phyloP scores from a whole-genome alignment of 2,113 vertebrate genomes.

The Gymnorhina tibicen region DNA sequence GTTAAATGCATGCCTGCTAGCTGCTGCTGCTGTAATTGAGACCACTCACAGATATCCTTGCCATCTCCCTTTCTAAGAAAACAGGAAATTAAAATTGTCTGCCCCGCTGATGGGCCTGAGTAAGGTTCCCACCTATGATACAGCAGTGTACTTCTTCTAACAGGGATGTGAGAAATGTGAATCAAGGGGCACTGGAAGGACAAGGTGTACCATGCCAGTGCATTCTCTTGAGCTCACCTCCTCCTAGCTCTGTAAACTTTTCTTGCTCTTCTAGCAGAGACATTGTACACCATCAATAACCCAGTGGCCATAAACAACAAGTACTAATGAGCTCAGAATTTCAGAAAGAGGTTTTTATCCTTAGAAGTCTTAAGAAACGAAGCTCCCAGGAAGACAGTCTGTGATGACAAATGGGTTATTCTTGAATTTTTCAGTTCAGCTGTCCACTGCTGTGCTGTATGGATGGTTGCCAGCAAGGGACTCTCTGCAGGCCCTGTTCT shows the following conservation, averaged over 20 bases:
- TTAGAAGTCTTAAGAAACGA: neutral
- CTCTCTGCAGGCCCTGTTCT: neutral
- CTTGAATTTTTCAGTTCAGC: neutral
- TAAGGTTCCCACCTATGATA: neutral
- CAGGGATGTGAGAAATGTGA: neutral
- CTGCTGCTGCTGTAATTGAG: neutral
- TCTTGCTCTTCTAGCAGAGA: neutral
- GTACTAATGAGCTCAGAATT: neutral
- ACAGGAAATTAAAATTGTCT: neutral
- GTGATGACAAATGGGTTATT: neutral
- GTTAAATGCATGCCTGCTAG: slow-evolving; percentile 5
- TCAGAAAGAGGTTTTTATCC: neutral
- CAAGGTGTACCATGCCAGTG: neutral
- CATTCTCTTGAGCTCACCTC: neutral
- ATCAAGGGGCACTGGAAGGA: neutral
- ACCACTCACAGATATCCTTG: neutral
- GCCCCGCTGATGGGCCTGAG: neutral
- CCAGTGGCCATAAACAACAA: neutral
- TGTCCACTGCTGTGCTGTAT: neutral
- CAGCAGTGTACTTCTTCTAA: neutral
- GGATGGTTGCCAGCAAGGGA: neutral
- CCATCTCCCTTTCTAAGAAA: neutral
- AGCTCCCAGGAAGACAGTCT: neutral
- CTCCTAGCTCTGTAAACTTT: neutral
- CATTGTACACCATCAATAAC: neutral